Base-by-base conservation (phyloP, 2,888 invertebrate genomes). In the Lithophane semibrunnea region DNA sequence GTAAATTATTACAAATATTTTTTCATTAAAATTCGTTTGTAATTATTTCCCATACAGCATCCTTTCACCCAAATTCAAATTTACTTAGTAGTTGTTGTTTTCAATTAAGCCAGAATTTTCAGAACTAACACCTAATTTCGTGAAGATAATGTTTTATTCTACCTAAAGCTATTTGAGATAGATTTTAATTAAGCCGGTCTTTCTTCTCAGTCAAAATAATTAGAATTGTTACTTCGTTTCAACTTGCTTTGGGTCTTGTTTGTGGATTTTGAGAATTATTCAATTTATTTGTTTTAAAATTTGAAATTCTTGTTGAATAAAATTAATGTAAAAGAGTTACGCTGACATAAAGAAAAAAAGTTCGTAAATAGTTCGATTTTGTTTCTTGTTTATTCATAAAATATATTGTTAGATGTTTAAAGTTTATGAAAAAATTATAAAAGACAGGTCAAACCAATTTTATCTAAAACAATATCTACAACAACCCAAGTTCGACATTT, bases 101-200 rank as follows among this genome's bases (percentile, higher is more conserved):
- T 68, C 49, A 79, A 77, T 77, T 56, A 73, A 42, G 44, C 18
- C 37, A 37, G 10, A 63, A 54, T 47, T 29, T 52, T 70, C 52
- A 70, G 44, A 29, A 44, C 29, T 37, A 73, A 56, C 80, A 77
- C 13, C 73, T n/a, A 63, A 54, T 63, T 80, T 77, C 24, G 24
- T 10, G 10, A 73, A 56, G 54, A 80, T 63, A 80, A 80, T 80
- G 54, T 73, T 73, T 63, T 77, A 82, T 58, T 47, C 56, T 21
- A 68, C 54, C 54, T 72, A 56, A n/a, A 47, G 64, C 52, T 74
- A 79, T 65, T 75, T 73, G 13, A 60, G 65, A 54, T n/a, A 37
- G 67, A 67, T 58, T 75, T 82, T 78, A 82, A 84, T 85, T 72
- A 85, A 71, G 29, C 18, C n/a, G 56, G 21, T 69, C 52, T 71